These are phyloP conservation scores for Chrysochloris asiatica DNA, from an alignment of 2,113 vertebrate genomes.

Conservation along the genomic window DNA sequence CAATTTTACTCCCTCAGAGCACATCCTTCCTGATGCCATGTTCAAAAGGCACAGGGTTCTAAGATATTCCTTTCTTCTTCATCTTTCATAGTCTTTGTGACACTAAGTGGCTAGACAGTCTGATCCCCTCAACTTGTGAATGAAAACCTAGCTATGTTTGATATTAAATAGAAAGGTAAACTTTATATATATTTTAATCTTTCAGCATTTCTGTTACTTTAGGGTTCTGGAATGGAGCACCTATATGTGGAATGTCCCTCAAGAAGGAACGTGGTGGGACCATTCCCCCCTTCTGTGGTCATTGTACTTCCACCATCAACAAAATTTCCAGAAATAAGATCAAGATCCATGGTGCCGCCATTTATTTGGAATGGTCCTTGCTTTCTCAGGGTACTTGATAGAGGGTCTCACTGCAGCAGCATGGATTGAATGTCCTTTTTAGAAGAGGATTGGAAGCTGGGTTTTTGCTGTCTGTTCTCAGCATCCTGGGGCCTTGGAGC, in stretches of 20 bases:
- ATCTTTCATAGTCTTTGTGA: neutral
- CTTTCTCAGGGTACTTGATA: neutral
- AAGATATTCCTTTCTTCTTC: neutral
- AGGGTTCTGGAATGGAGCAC: neutral
- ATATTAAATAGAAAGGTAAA: neutral
- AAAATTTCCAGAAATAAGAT: conserved; percentile 12
- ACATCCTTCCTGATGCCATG: neutral
- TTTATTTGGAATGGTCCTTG: neutral
- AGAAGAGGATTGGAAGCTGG: neutral
- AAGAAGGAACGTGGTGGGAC: neutral
- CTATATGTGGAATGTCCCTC: neutral
- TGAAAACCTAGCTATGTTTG: neutral
- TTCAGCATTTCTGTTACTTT: neutral
- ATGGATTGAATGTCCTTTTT: neutral
- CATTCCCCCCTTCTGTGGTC: neutral
- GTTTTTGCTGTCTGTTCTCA: neutral
- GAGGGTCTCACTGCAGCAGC: neutral
- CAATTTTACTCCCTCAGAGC: neutral
- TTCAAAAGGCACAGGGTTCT: neutral
- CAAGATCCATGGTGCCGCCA: neutral
- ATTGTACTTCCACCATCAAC: neutral
- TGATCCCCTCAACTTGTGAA: neutral
- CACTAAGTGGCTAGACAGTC: neutral
- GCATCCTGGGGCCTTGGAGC: neutral
- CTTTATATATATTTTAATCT: neutral